Evolutionary conservation across 1,140 invertebrate genomes (phyloP).

Genomic region (Sycophila sp.): DNA sequence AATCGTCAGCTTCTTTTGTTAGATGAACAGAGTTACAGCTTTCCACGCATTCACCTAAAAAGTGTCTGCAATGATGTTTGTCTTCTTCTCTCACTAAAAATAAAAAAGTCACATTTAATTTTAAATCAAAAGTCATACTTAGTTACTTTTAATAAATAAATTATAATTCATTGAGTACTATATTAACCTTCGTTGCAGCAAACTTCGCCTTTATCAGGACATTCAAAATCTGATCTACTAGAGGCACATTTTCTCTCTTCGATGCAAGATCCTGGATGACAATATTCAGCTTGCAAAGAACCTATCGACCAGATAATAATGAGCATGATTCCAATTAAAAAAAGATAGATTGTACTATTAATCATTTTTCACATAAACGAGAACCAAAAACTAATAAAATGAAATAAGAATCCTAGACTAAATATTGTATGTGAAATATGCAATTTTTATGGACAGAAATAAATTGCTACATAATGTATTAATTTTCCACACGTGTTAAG

Average conservation of each 20-base stretch:
- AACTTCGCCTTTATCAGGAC: constrained; percentile 9
- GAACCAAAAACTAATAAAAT: too few species aligned
- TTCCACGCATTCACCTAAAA: constrained; percentile 50
- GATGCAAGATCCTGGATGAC: constrained; percentile 47
- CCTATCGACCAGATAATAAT: too few species aligned
- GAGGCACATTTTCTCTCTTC: constrained; percentile 31
- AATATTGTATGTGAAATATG: too few species aligned
- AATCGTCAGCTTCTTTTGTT: constrained; percentile 39
- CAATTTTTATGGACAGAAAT: too few species aligned
- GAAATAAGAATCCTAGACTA: too few species aligned
- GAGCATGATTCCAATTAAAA: not conserved
- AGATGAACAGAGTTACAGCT: constrained; percentile 13
- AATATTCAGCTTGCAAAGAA: constrained; percentile 29
- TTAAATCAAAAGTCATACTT: too few species aligned
- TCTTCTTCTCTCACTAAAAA: constrained; percentile 50
- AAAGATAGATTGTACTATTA: too few species aligned
- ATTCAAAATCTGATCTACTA: not conserved
- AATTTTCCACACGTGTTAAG: too few species aligned
- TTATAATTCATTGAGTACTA: not conserved
- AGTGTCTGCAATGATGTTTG: constrained; percentile 49
- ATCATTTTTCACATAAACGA: too few species aligned
- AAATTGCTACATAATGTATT: too few species aligned
- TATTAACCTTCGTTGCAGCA: constrained; percentile 53
- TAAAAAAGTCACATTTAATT: not conserved
- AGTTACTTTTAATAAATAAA: not conserved